Conservation (phyloP, 2,888 invertebrate species). For the Cheilosia urbana region DNA sequence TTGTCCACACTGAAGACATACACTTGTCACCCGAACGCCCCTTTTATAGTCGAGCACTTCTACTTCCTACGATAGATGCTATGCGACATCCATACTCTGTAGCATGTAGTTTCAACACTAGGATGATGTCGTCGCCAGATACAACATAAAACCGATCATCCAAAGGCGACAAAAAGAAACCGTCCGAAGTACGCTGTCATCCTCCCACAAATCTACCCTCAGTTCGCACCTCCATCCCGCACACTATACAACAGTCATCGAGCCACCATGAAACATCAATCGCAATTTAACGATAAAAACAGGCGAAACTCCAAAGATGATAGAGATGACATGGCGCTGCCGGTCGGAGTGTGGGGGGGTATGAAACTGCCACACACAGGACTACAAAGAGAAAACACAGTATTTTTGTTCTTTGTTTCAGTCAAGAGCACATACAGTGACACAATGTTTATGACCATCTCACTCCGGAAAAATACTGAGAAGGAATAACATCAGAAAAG, state of each 20-base stretch:
- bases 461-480: conserved; percentile 8
- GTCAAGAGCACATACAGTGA: conserved; percentile 18
- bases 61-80: conserved; percentile 27
- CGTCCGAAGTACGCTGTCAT: conserved; percentile 45
- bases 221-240: conserved; percentile 16
- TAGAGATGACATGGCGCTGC: conserved; percentile 53
- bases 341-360: background rate
- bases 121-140: conserved; percentile 37
- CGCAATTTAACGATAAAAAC: conserved; percentile 61
- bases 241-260: conserved; percentile 2
- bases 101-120: background rate
- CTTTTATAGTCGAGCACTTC: background rate
- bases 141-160: conserved; percentile 61
- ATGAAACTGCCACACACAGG: conserved; percentile 10
- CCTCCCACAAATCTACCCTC: conserved; percentile 61
- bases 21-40: background rate
- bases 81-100: conserved; percentile 2
- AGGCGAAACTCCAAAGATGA: conserved; percentile 49
- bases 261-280: conserved; percentile 53
- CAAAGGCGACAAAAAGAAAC: conserved; percentile 45
- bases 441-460: conserved; percentile 57
- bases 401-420: conserved; percentile 6
- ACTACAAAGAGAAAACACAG: conserved; percentile 11
- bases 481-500: conserved; percentile 14
- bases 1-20: conserved; percentile 21